Evolutionary conservation across 1,140 invertebrate genomes (phyloP).

Genomic region (Pteromalus puparum): DNA sequence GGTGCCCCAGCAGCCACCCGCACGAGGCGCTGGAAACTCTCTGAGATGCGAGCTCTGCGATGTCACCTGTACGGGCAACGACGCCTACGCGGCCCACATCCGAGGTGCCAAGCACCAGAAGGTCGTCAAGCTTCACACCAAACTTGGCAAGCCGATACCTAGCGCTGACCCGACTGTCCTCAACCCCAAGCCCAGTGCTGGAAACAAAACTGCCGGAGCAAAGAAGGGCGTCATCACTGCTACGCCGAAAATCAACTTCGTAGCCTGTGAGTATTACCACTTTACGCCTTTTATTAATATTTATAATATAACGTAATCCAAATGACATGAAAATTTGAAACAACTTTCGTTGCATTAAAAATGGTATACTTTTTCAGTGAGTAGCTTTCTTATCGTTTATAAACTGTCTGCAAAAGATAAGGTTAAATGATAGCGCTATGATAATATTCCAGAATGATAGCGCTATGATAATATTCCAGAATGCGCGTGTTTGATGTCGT

Average conservation of each 20-base stretch:
- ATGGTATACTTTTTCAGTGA: too few species aligned
- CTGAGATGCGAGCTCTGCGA: constrained; percentile 95
- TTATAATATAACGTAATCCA: neutral
- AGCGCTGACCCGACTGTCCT: constrained; percentile 94
- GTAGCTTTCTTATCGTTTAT: neutral
- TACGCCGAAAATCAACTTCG: constrained; percentile 93
- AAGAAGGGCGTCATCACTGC: constrained; percentile 79
- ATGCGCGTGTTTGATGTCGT: too few species aligned
- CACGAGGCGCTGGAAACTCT: constrained; percentile 80
- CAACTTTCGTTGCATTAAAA: too few species aligned
- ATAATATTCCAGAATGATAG: too few species aligned
- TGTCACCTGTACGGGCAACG: constrained; percentile 97
- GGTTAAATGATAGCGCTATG: too few species aligned
- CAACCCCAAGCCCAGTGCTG: constrained; percentile 71
- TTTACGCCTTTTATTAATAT: neutral
- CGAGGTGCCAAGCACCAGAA: constrained; percentile 98
- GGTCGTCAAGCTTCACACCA: constrained; percentile 96
- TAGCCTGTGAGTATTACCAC: constrained; percentile 78
- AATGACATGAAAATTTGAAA: neutral
- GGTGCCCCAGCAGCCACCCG: constrained; percentile 78
- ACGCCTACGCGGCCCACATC: constrained; percentile 98
- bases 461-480: too few species aligned
- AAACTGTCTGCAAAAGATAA: too few species aligned
- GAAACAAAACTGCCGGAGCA: constrained; percentile 67
- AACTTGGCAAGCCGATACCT: constrained; percentile 97